Conservation (phyloP, 1,140 invertebrate species). For the Araneus ventricosus region DNA sequence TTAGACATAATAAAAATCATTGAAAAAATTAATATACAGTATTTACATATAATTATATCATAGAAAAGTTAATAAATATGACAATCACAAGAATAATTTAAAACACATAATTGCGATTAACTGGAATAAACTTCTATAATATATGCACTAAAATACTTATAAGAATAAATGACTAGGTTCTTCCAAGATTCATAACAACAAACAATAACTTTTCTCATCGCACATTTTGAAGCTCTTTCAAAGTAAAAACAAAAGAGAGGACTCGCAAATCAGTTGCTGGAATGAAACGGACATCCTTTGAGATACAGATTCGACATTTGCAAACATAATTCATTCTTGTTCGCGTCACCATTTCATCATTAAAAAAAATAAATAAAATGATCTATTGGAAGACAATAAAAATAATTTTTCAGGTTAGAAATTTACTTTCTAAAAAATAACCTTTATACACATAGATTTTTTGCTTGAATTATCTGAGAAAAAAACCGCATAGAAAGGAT, state of each 20-base stretch:
- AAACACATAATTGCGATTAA: conserved; percentile 65
- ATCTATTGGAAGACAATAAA: neutral
- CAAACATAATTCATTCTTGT: neutral
- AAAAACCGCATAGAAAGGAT: too few species aligned
- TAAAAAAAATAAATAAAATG: neutral
- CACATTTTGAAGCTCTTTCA: conserved; percentile 71
- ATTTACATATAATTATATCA: conserved; percentile 56
- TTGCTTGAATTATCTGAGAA: too few species aligned
- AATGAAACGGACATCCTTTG: conserved; percentile 24
- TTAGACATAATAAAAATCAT: conserved; percentile 55
- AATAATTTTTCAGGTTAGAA: neutral
- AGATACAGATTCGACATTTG: neutral
- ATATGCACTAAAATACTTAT: conserved; percentile 38
- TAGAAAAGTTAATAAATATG: conserved; percentile 64
- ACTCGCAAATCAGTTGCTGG: conserved; percentile 33
- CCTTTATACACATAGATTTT: too few species aligned
- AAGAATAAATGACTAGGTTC: conserved; percentile 63
- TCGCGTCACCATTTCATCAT: neutral
- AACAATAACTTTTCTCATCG: conserved; percentile 43
- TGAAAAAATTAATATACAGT: conserved; percentile 55
- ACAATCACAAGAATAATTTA: conserved; percentile 70
- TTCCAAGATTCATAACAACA: conserved; percentile 45
- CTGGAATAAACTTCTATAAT: conserved; percentile 63
- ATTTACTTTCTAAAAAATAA: too few species aligned
- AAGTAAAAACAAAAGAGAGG: conserved; percentile 45